Conservation (phyloP, 1,140 invertebrate genomes). For the Bombus breviceps region DNA sequence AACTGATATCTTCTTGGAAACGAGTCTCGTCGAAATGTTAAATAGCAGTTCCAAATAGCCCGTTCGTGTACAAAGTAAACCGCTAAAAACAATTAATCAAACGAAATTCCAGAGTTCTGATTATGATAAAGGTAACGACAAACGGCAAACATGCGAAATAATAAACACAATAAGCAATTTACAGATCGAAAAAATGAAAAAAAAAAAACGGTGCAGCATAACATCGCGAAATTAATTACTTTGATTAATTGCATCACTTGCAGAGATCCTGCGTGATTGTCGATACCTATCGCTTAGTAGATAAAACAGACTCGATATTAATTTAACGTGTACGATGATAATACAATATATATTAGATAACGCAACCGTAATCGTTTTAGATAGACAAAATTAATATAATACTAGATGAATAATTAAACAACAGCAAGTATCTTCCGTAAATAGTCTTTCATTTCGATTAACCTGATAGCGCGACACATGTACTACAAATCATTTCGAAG, state of each 20-base stretch:
- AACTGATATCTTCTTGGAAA: neutral
- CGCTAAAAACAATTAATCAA: neutral
- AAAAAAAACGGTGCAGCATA: no score
- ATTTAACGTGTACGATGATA: neutral
- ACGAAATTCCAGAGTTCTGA: neutral
- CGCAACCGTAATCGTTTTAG: neutral
- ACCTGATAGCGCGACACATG: fast-evolving
- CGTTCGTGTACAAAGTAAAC: neutral
- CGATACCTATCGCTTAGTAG: neutral
- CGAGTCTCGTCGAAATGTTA: no score
- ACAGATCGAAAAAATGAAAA: neutral
- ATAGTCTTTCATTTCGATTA: neutral
- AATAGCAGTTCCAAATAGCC: neutral
- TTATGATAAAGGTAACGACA: neutral
- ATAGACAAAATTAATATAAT: neutral
- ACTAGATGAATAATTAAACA: neutral
- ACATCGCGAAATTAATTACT: neutral
- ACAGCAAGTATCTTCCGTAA: neutral
- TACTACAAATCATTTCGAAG: neutral
- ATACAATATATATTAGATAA: neutral
- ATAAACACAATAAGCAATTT: neutral
- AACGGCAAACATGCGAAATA: neutral
- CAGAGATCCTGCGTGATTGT: neutral
- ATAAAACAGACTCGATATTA: neutral
- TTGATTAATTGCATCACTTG: neutral